Evolutionary conservation across 2,888 invertebrate genomes (phyloP).

Genomic region (Polymixis lichenea): DNA sequence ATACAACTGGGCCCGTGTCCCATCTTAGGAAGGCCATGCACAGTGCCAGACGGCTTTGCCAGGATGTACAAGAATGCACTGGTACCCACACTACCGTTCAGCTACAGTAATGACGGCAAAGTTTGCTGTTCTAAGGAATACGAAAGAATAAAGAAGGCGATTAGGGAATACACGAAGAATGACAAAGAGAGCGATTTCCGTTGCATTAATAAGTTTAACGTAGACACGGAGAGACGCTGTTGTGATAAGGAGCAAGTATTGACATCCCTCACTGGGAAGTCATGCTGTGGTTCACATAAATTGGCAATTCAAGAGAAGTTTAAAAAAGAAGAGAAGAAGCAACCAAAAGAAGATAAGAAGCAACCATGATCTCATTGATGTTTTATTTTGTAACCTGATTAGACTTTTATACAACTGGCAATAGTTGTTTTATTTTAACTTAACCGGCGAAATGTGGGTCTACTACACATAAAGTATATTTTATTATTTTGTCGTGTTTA

Average conservation of each 20-base stretch:
- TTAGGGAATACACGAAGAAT: constrained; percentile 83
- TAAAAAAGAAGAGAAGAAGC: constrained; percentile 75
- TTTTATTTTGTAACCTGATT: constrained; percentile 89
- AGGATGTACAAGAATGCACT: constrained; percentile 85
- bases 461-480: too few relatives aligned
- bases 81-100: constrained; percentile 78
- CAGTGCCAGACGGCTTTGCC: constrained; percentile 85
- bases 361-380: constrained; percentile 71
- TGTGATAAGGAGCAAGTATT: constrained; percentile 86
- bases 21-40: constrained; percentile 85
- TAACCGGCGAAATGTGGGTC: not conserved
- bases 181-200: constrained; percentile 83
- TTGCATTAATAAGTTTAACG: constrained; percentile 83
- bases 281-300: constrained; percentile 86
- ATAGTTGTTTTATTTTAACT: constrained; percentile 45
- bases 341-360: constrained; percentile 72
- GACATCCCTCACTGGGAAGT: constrained; percentile 79
- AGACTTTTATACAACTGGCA: constrained; percentile 64
- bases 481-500: too few relatives aligned
- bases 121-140: constrained; percentile 88
- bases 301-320: constrained; percentile 83
- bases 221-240: constrained; percentile 85
- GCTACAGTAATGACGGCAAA: constrained; percentile 85
- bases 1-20: constrained; percentile 87
- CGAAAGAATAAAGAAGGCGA: constrained; percentile 85